A percentile compares a stretch with the other conserved stretches of the same genome.
Conservation (phyloP, 30 jellyfish, hydroid and myxozoan species). For the Pelagia noctiluca region DNA sequence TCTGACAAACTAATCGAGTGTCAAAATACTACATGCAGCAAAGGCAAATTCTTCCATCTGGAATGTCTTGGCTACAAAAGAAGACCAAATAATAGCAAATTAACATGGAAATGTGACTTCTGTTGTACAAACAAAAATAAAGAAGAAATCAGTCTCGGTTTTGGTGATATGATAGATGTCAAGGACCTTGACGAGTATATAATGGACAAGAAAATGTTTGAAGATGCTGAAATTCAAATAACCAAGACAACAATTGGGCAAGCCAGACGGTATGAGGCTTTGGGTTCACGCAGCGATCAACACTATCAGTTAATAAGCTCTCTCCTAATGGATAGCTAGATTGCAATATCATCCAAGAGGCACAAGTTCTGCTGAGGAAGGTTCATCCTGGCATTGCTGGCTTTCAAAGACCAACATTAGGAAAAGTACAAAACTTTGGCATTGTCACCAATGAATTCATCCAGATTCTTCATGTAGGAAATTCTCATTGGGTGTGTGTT, state of each 20-base stretch:
- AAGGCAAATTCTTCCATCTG: conserved; percentile 57
- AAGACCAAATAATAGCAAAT: conserved; percentile 58
- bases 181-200: background rate
- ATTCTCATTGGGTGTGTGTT: background rate
- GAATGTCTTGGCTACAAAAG: conserved; percentile 66
- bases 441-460: background rate
- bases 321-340: background rate
- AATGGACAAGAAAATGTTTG: too few species aligned
- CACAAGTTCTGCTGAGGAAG: background rate
- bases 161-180: background rate
- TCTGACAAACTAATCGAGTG: conserved; percentile 57
- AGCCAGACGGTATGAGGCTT: conserved; percentile 4
- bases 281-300: background rate
- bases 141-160: conserved; percentile 21
- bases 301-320: background rate
- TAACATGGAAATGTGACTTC: conserved; percentile 44
- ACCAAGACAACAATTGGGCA: conserved; percentile 16
- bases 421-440: conserved; percentile 11
- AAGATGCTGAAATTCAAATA: conserved; percentile 29
- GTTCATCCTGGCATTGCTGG: background rate
- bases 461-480: background rate
- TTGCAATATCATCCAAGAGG: background rate
- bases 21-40: conserved; percentile 47
- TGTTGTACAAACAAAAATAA: conserved; percentile 35
- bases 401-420: background rate